These are phyloP conservation scores for Saturnia pavonia DNA, from an alignment of 2,888 invertebrate genomes.

Conservation along the genomic window DNA sequence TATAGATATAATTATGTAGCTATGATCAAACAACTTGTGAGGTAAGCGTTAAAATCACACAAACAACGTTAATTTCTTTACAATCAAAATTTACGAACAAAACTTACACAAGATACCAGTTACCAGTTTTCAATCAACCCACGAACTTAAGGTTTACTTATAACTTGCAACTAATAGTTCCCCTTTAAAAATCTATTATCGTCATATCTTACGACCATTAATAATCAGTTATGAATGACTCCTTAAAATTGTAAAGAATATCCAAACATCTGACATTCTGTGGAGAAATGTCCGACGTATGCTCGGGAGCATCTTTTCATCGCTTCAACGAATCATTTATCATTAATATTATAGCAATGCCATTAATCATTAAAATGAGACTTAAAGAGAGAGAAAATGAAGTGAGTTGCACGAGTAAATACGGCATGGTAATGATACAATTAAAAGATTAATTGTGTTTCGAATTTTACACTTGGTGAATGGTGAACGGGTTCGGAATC, in stretches of 20 bases:
- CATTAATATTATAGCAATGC: conserved; percentile 46
- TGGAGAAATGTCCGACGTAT: conserved; percentile 62
- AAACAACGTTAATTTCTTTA: conserved; percentile 5
- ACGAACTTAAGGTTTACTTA: conserved; percentile 2
- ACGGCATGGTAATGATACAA: conserved; percentile 74
- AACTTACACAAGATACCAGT: background rate
- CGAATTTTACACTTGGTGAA: conserved; percentile 58
- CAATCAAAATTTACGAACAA: conserved; percentile 1
- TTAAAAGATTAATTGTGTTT: conserved; percentile 76
- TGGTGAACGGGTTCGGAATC: conserved; percentile 50
- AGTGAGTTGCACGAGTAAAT: conserved; percentile 73
- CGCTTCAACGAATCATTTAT: conserved; percentile 54
- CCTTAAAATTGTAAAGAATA: conserved; percentile 69
- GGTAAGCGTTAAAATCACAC: conserved; percentile 4
- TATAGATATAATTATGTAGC: background rate
- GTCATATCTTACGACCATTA: conserved; percentile 58
- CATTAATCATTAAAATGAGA: conserved; percentile 79
- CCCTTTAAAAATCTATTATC: conserved; percentile 53
- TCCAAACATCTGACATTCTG: conserved; percentile 62
- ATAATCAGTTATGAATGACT: conserved; percentile 73
- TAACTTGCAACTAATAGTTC: conserved; percentile 16
- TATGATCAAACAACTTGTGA: background rate
- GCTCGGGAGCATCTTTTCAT: conserved; percentile 70
- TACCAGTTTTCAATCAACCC: conserved; percentile 2
- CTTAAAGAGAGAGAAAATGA: conserved; percentile 81